These are phyloP conservation scores for Criorhina ranunculi DNA, from an alignment of 2,888 invertebrate species.

Conservation along the genomic window DNA sequence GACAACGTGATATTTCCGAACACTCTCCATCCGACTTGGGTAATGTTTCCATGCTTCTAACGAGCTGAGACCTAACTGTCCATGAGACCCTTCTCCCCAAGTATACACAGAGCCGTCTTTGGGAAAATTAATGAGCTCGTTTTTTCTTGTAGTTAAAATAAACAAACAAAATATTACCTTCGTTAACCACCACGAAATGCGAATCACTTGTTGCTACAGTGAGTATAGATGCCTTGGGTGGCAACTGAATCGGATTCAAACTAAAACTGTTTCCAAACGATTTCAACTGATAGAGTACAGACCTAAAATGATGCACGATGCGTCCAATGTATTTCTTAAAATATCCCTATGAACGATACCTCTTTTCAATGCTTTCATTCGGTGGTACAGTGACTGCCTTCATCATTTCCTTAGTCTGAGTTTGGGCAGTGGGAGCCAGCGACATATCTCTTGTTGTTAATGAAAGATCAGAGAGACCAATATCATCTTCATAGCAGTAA, in stretches of 20 bases:
- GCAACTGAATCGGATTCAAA: slow-evolving; percentile 86
- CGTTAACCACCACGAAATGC: slow-evolving; percentile 87
- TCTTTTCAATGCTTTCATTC: slow-evolving; percentile 81
- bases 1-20: slow-evolving; percentile 87
- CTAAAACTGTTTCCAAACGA: slow-evolving; percentile 85
- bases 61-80: slow-evolving; percentile 87
- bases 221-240: slow-evolving; percentile 85
- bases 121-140: slow-evolving; percentile 10
- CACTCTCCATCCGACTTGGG: slow-evolving; percentile 87
- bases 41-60: slow-evolving; percentile 85
- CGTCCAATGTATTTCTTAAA: slow-evolving; percentile 76
- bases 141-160: too few species aligned
- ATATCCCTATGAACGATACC: slow-evolving; percentile 75
- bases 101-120: slow-evolving; percentile 87
- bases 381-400: slow-evolving; percentile 82
- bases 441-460: slow-evolving; percentile 53
- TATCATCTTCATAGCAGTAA: slow-evolving; percentile 82
- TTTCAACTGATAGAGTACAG: slow-evolving; percentile 86
- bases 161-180: too few species aligned
- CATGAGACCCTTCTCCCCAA: slow-evolving; percentile 89
- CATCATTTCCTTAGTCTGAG: slow-evolving; percentile 83
- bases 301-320: slow-evolving; percentile 79
- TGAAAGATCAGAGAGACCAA: slow-evolving; percentile 77
- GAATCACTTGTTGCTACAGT: slow-evolving; percentile 86
- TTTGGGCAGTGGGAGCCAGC: slow-evolving; percentile 80